A percentile compares a stretch with the other conserved stretches of the same genome.
phyloP scores from a whole-genome alignment of 2,797 vertebrate species.

The Rhabdophis nuchalis region DNA sequence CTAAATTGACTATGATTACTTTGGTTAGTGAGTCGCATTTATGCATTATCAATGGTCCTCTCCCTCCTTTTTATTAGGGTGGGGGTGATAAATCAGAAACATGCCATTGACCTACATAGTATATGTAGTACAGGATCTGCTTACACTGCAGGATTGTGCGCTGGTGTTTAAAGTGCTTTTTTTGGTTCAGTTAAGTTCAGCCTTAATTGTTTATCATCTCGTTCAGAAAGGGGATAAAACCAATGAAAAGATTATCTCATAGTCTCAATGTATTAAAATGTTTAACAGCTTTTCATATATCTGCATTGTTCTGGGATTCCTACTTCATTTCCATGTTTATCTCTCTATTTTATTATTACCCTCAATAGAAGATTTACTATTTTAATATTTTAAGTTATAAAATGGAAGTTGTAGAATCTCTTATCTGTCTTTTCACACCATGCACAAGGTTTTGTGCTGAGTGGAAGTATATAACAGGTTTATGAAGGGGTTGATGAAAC shows the following conservation, averaged over 20 bases:
- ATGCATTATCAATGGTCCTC: neutral
- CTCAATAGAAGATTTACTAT: slow-evolving; percentile 1
- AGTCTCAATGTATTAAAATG: neutral
- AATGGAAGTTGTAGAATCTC: slow-evolving; percentile 22
- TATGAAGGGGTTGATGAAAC: neutral
- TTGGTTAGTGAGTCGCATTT: neutral
- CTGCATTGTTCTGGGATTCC: slow-evolving; percentile 2
- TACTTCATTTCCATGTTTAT: neutral
- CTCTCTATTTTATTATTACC: slow-evolving; percentile 9
- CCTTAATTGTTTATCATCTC: neutral
- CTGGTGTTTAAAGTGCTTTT: neutral
- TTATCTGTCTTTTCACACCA: neutral
- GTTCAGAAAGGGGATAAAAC: neutral
- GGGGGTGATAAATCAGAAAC: neutral
- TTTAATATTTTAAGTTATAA: slow-evolving; percentile 14
- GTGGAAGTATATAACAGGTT: neutral
- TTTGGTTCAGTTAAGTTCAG: neutral
- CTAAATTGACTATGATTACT: neutral
- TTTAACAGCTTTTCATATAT: neutral
- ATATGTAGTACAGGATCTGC: neutral
- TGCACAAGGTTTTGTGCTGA: neutral
- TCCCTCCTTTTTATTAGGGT: neutral
- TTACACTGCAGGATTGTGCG: neutral
- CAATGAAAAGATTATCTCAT: slow-evolving; percentile 6
- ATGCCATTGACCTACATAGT: neutral